Percentiles rank a stretch among this genome's conserved stretches.
Conservation (phyloP, 2,113 vertebrate species). For the Melospiza georgiana region DNA sequence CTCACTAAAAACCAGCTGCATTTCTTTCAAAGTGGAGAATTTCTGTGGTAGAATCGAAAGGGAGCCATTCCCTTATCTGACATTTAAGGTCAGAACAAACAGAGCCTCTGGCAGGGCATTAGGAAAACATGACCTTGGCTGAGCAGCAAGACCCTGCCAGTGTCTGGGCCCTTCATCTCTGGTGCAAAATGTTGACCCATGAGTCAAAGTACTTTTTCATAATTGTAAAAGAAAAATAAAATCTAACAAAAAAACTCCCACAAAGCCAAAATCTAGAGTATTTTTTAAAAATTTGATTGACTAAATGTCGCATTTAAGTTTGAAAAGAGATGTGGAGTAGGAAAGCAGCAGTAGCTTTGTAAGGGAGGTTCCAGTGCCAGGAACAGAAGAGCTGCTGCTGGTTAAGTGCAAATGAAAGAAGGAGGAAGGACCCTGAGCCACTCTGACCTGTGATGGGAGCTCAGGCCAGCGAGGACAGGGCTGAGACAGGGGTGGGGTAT, state of each 20-base stretch:
- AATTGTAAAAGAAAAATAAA: background rate
- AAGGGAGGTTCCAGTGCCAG: background rate
- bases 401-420: background rate
- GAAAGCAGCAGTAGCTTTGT: background rate
- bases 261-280: background rate
- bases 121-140: slow-evolving; percentile 53
- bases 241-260: background rate
- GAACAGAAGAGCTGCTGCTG: background rate
- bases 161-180: background rate
- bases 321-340: background rate
- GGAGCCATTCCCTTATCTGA: slow-evolving; percentile 17
- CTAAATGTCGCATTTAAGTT: background rate
- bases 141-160: background rate
- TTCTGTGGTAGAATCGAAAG: slow-evolving; percentile 33
- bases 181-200: background rate
- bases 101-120: slow-evolving; percentile 34
- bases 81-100: slow-evolving; percentile 59
- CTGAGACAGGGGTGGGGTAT: background rate
- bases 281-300: fast-evolving
- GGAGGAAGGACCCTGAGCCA: background rate
- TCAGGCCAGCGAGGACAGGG: background rate
- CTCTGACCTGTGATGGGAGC: background rate
- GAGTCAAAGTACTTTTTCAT: slow-evolving; percentile 29
- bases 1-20: background rate
- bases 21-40: slow-evolving; percentile 14